These are phyloP conservation scores for Hestina assimilis DNA, from an alignment of 1,140 invertebrate genomes.

Conservation along the genomic window DNA sequence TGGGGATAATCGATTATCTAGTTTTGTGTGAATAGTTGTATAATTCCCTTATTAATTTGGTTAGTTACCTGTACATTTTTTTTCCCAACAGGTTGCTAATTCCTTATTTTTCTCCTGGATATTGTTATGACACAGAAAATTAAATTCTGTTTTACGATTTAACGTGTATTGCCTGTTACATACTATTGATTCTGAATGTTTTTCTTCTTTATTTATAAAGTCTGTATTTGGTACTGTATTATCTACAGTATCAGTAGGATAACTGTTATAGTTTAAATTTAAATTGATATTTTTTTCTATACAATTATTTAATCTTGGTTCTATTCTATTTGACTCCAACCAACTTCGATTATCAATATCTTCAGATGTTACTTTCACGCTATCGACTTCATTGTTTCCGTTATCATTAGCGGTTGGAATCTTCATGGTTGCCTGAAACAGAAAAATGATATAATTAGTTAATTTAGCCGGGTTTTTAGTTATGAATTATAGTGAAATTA, in stretches of 20 bases:
- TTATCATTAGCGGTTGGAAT: constrained; percentile 50
- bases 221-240: constrained; percentile 24
- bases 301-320: constrained; percentile 19
- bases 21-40: no score
- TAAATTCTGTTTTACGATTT: constrained; percentile 33
- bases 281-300: constrained; percentile 36
- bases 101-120: background rate
- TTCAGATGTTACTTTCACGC: constrained; percentile 8
- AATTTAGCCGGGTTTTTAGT: no score
- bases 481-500: no score
- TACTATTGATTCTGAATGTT: constrained; percentile 36
- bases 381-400: constrained; percentile 44
- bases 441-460: constrained; percentile 2
- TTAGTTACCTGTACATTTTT: constrained; percentile 7
- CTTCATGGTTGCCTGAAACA: constrained; percentile 62
- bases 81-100: background rate
- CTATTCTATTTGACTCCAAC: constrained; percentile 29
- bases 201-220: constrained; percentile 3
- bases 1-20: no score
- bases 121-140: background rate
- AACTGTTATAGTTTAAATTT: constrained; percentile 37
- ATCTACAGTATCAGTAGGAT: constrained; percentile 23
- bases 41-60: no score
- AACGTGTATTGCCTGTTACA: constrained; percentile 59
- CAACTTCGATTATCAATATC: constrained; percentile 31